These are phyloP conservation scores for Aphaenogaster ashmeadi DNA, from an alignment of 1,140 invertebrate genomes.

Conservation along the genomic window DNA sequence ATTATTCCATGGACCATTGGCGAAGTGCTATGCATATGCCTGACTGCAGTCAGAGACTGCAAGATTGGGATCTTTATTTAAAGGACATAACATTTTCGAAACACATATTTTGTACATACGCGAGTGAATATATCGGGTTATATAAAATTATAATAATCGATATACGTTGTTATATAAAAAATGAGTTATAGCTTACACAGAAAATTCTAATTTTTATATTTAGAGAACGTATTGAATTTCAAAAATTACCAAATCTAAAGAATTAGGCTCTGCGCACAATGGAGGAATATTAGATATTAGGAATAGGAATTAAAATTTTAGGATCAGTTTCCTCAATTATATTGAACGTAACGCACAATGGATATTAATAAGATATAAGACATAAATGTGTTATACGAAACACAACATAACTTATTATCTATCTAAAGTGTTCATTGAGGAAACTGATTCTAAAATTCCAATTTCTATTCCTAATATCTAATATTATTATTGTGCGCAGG, in stretches of 20 bases:
- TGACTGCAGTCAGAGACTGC: background rate
- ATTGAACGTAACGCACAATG: too few relatives aligned
- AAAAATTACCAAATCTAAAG: background rate
- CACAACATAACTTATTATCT: too few relatives aligned
- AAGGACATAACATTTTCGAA: background rate
- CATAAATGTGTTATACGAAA: too few relatives aligned
- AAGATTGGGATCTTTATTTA: slow-evolving; percentile 46
- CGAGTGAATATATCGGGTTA: background rate
- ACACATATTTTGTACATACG: background rate
- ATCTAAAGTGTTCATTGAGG: too few relatives aligned
- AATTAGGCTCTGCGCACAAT: background rate
- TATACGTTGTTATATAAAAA: background rate
- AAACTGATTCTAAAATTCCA: too few relatives aligned
- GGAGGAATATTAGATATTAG: too few relatives aligned
- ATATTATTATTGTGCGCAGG: too few relatives aligned
- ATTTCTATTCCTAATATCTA: too few relatives aligned
- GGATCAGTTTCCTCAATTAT: too few relatives aligned
- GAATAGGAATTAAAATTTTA: too few relatives aligned
- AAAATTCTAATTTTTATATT: background rate
- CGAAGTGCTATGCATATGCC: background rate
- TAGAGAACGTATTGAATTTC: background rate
- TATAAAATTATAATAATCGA: slow-evolving; percentile 18
- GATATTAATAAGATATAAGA: too few relatives aligned
- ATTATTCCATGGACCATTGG: slow-evolving; percentile 38
- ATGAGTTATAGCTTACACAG: background rate